Base-by-base conservation (phyloP, 2,888 invertebrate genomes). In the Autographa gamma region DNA sequence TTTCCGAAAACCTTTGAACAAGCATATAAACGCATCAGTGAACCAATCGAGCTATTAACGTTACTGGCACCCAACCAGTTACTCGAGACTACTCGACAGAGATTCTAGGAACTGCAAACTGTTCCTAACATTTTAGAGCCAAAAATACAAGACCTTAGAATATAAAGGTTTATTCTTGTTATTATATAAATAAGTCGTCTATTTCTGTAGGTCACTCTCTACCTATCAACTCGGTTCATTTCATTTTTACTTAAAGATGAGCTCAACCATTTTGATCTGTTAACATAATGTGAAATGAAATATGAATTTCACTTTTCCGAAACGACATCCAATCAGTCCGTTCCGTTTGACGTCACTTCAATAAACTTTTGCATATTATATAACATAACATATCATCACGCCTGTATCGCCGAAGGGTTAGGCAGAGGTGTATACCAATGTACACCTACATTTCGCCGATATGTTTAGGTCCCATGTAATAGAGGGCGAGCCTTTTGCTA, bases 271-370 rank as follows among this genome's bases (percentile, higher is more conserved):
- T n/a, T 48, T 48, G 16, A 16, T 43, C 16, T 43, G 16, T 3
- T 43, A 48, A n/a, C n/a, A 6, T 48, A 48, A n/a, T 48, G n/a
- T n/a, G 48, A 48, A n/a, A n/a, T 48, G 25, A 25, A 25, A 41
- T 60, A 13, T 41, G 16, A 56, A 19, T 52, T 16, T 25, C 38
- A 54, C n/a, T 41, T 60, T 56, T 19, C 31, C 16, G 13, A n/a
- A 58, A 60, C 34, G 54, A 32, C 56, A n/a, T 48, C 48, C 43
- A 71, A 71, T 65, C 71, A 64, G 31, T 7, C 48, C n/a, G n/a
- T 48, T 38, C 14, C 9, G 9, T 73, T 13, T 74, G 64, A 65
- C 54, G 65, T 71, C 59, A 76, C 13, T 7, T 13, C 34, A 31
- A 60, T 13, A 60, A 25, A 52, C 31, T 7, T 34, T 61, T n/a